These are phyloP conservation scores for Adelphocoris suturalis DNA, from an alignment of 2,888 invertebrate species.

Conservation along the genomic window DNA sequence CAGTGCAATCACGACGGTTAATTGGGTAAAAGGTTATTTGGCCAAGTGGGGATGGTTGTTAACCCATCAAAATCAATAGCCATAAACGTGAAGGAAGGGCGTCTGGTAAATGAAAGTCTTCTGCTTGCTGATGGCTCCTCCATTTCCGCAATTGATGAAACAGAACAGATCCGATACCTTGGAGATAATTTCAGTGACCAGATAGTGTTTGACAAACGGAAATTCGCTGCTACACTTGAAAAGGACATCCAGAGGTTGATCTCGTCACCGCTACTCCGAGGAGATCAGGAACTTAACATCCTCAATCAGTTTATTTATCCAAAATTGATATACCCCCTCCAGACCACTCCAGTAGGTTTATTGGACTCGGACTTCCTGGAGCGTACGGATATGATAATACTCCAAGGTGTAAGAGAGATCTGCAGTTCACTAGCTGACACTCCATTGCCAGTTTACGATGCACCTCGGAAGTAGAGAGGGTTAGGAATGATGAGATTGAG, in stretches of 20 bases:
- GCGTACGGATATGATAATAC: background rate
- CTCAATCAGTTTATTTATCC: background rate
- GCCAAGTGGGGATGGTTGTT: background rate
- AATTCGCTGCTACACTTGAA: background rate
- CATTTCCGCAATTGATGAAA: background rate
- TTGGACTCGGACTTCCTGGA: background rate
- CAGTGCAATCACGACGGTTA: no score
- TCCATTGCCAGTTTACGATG: no score
- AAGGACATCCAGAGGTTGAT: background rate
- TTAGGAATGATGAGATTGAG: no score
- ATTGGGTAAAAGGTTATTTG: no score
- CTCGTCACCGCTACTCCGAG: background rate
- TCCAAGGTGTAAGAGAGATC: background rate
- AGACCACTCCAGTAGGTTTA: constrained; percentile 22
- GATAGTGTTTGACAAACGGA: no score
- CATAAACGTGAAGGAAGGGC: background rate
- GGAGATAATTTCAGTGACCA: no score
- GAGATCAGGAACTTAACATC: constrained; percentile 10
- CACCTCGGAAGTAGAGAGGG: no score
- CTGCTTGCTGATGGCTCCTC: background rate
- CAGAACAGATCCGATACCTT: background rate
- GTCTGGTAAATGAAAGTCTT: background rate
- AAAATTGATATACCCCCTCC: constrained; percentile 19
- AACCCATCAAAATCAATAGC: constrained; percentile 18
- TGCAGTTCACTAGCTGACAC: no score